Base-by-base conservation (phyloP, 2,113 vertebrate genomes). In the Scytalopus superciliaris region DNA sequence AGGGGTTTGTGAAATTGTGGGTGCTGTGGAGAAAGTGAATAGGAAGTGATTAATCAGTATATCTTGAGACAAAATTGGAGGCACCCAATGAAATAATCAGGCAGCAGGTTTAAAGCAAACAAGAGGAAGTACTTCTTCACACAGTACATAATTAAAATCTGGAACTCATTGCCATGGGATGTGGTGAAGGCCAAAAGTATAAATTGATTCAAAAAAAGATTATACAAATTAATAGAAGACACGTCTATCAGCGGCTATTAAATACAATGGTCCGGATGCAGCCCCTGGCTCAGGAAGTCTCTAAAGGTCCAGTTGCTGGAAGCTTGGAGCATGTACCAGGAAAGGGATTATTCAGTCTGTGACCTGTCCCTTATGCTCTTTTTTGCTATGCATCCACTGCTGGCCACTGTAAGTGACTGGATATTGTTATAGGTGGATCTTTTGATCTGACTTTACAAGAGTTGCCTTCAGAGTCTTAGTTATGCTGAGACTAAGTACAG, bases 281-380 rank as follows among this genome's bases (percentile, higher is more conserved):
- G 80, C 80, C 60, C 77, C 42, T 81, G 30, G 80, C 73, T 95
- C 86, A 72, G 95, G 94, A 96, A 95, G 86, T 87, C 80, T 89
- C 42, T 90, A 64, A 95, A 84, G 40, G 76, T 24, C 50, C 35
- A 44, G 45, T 60, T 86, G 59, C 83, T 93, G 83, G 76, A 92
- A 96, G 90, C 24, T 60, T 89, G 84, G 62, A 87, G 39, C 60
- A 10, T 72, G 24, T 74, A 67, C 42, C 52, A 91, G 69, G 89
- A 86, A 95, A 84, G 44, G 24, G 56, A 81, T 90, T 92, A 84
- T 60, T 92, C 73, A 67, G 63, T 55, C 55, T 4, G 2, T 74
- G 39, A 30, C 50, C 45, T 0, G 0, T 62, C 84, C 37, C 30
- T 88, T 77, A 33, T 0, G 1, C 27, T 67, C 9, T 66, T 81